Evolutionary conservation across 2,113 vertebrate species (phyloP).

Genomic region (Tenebrosternarchus preto): DNA sequence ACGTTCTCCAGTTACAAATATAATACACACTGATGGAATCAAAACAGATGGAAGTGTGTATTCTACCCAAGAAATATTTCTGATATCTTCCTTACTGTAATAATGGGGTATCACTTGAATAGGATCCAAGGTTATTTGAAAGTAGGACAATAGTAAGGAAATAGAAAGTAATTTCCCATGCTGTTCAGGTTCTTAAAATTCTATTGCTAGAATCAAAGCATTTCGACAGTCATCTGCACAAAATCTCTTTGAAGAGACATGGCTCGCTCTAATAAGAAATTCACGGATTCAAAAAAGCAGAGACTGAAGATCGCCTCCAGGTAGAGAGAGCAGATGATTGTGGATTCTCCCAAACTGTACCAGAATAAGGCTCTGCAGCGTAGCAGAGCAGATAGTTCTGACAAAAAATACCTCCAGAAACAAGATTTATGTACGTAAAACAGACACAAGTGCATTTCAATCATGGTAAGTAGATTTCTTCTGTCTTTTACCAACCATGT

Average conservation of each 20-base stretch:
- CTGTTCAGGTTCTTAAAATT: constrained; percentile 24
- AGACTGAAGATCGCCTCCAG: neutral
- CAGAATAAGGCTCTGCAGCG: neutral
- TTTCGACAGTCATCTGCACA: constrained; percentile 15
- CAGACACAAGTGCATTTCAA: neutral
- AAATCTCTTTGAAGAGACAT: constrained; percentile 15
- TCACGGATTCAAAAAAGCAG: constrained; percentile 17
- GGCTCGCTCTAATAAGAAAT: neutral
- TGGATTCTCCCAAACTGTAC: neutral
- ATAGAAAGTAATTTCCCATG: constrained; percentile 40
- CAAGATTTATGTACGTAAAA: neutral
- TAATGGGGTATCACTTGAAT: constrained; percentile 17
- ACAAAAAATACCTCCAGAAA: neutral
- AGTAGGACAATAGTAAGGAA: constrained; percentile 36
- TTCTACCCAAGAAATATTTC: constrained; percentile 3
- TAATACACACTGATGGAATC: neutral
- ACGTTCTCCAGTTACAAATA: neutral
- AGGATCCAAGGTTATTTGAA: constrained; percentile 36
- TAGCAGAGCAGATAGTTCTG: neutral
- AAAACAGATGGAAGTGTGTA: neutral
- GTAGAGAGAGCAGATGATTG: neutral
- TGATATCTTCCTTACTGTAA: constrained; percentile 1
- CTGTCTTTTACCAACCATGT: neutral
- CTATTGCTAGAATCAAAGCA: constrained; percentile 16
- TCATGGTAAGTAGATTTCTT: neutral